Evolutionary conservation across 2,888 invertebrate genomes (phyloP), one percentile per base, ranked within the genome.

Genomic region (Drosophila antonietae): DNA sequence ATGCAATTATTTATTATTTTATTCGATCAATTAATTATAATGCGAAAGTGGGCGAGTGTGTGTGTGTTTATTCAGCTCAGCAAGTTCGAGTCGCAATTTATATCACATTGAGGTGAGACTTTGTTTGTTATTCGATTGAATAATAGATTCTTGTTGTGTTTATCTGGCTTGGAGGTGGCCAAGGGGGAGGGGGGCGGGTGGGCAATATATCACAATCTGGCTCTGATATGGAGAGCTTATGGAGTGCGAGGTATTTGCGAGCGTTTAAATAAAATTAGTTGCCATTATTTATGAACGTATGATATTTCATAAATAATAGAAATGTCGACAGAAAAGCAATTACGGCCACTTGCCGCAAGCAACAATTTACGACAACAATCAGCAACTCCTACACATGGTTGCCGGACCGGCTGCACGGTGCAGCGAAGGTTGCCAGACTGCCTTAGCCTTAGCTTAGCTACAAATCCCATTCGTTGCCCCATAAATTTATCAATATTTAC

Each of bases 291-390:
- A 79, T 78, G 47, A 80, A 80, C 67, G 59, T 67, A 66, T 72
- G 69, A 77, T 86, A 78, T 78, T 79, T 83, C 87, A 90, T 86
- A 90, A 89, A 85, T 83, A 85, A 90, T 89, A 78, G 67, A 88
- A 89, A 85, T 78, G 80, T 88, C 80, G 71, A 80, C 80, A 78
- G 64, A 75, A 75, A 83, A 78, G 81, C 78, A 75, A 77, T 75
- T 76, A 75, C 75, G 64, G 68, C 69, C 71, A 69, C 68, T 72
- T 47, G 61, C 65, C 75, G 66, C 75, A 71, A 57, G 70, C 66
- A 37, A 14, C 51, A 79, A 79, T 76, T 79, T 75, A 76, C 70
- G 57, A 37, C 49, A 37, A 56, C 37, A 43, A 49, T 37, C 55
- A 60, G 60, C 68, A 49, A 69, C 71, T 70, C 68, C 53, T 61